A percentile compares a stretch with the other conserved stretches of the same genome.
Evolutionary conservation across 2,113 vertebrate genomes (phyloP).

Genomic region (Onychorhynchus coronatus): DNA sequence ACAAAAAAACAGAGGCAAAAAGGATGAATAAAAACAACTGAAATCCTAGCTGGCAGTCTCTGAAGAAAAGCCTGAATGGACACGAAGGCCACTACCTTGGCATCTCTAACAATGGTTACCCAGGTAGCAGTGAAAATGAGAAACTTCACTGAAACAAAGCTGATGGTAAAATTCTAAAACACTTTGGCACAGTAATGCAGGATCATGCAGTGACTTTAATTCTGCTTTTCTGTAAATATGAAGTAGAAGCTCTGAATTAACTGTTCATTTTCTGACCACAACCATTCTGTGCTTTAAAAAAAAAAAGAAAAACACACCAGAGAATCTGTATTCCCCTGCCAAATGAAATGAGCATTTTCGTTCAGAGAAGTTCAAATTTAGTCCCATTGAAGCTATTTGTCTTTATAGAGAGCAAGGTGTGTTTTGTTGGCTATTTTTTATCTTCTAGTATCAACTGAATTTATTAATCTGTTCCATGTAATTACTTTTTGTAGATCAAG

Average conservation of each 20-base stretch:
- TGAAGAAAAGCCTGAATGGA: background rate
- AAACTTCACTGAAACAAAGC: background rate
- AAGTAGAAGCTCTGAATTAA: background rate
- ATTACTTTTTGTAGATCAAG: background rate
- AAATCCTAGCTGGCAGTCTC: background rate
- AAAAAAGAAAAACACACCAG: fast-evolving
- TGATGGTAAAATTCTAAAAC: background rate
- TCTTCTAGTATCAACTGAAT: background rate
- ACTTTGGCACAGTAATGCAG: background rate
- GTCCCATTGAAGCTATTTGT: background rate
- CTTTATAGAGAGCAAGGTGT: background rate
- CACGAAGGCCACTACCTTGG: background rate
- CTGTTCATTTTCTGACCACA: background rate
- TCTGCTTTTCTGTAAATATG: background rate
- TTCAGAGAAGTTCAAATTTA: background rate
- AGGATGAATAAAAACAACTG: background rate
- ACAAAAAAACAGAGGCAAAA: background rate
- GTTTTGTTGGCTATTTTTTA: background rate
- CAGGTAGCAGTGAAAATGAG: background rate
- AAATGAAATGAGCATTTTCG: background rate
- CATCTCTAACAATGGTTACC: background rate
- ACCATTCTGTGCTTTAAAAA: background rate
- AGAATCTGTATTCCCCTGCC: background rate
- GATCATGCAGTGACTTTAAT: background rate
- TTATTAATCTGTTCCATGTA: background rate